Base-by-base conservation (phyloP, 2,888 invertebrate genomes). In the Plagodis dolabraria region DNA sequence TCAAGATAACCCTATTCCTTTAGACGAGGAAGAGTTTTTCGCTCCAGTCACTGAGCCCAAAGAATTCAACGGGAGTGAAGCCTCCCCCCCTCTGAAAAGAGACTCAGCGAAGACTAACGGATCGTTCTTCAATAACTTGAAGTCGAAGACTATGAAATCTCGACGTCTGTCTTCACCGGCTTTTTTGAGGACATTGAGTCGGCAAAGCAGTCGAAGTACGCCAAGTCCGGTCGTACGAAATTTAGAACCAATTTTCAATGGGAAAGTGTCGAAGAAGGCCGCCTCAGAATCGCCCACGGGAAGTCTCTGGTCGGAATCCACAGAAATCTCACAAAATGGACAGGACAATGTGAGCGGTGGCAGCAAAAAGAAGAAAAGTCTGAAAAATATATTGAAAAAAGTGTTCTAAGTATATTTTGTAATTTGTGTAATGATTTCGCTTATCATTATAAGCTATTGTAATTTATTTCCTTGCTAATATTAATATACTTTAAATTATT, bases 371-470 rank as follows among this genome's bases (percentile, higher is more conserved):
- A 93, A 91, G 74, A 95, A 95, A 77, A 94, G 95, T 76, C 93
- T 97, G 69, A 96, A 95, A 83, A 96, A 95, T 86, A 95, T 97
- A 82, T 94, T 96, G 79, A 96, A 95, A 74, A 96, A 96, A 93
- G 95, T 97, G 80, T 97, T 97, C 93, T 96, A 93, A 94, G 71
- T 68, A 76, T 73, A 67, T 72, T 68, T 67, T 57, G 48, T 56
- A 48, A 53, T 60, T 66, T 54, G 53, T 58, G 53, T 67, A 56
- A 52, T 56, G n/a, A 58, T 52, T 40, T 48, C 68, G 72, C 74
- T 76, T 76, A 72, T 68, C 55, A 54, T 68, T 65, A 67, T 75
- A 75, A 75, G 79, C 84, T 85, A 79, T 80, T 85, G 82, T 87
- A 85, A 88, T 86, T 85, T 89, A 88, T 89, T 89, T 86, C 79